Evolutionary conservation across 1,140 invertebrate species (phyloP).

Genomic region (Drosophila kepulauana): DNA sequence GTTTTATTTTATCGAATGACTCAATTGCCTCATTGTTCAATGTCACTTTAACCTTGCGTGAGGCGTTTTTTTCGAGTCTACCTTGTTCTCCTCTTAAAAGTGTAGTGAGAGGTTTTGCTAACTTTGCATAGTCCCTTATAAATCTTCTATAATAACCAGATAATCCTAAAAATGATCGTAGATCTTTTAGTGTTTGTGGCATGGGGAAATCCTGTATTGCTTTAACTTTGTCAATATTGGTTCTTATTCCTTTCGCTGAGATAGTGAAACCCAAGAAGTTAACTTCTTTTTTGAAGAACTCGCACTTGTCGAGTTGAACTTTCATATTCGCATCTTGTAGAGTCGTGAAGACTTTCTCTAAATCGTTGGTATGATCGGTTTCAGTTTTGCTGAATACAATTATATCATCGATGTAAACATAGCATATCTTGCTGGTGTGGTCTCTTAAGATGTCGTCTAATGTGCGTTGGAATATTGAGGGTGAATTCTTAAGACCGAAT

Average conservation of each 20-base stretch:
- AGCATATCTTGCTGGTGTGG: no score
- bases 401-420: no score
- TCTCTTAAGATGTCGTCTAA: neutral
- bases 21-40: no score
- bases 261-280: slow-evolving; percentile 44
- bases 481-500: neutral
- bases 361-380: no score
- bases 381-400: no score
- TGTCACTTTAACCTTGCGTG: no score
- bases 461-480: neutral
- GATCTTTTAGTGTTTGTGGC: slow-evolving; percentile 20
- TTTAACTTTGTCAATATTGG: slow-evolving; percentile 25
- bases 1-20: no score
- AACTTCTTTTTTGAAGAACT: slow-evolving; percentile 17
- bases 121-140: neutral
- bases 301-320: no score
- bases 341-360: no score
- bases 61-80: slow-evolving; percentile 6
- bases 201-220: slow-evolving; percentile 31
- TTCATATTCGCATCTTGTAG: no score
- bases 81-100: slow-evolving; percentile 20
- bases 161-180: slow-evolving; percentile 52
- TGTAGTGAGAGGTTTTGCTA: neutral
- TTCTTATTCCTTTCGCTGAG: slow-evolving; percentile 42
- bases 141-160: slow-evolving; percentile 5